These are phyloP conservation scores for Hermetia illucens DNA, from an alignment of 1,140 invertebrate genomes.

Conservation along the genomic window DNA sequence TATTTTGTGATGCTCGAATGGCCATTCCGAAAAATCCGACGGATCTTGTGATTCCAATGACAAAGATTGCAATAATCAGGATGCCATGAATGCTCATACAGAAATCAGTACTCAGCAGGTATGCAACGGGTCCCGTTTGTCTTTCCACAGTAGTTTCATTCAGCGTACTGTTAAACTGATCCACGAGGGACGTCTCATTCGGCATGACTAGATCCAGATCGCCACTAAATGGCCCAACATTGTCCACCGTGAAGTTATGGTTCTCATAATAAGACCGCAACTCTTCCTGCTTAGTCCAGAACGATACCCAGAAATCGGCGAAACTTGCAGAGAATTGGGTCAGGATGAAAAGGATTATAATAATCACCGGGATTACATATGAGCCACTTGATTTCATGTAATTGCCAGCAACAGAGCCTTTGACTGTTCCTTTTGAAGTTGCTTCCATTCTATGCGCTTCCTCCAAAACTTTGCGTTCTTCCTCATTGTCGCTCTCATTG, in stretches of 20 bases:
- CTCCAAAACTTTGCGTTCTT: slow-evolving; percentile 1
- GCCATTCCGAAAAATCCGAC: slow-evolving; percentile 2
- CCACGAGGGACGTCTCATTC: not conserved
- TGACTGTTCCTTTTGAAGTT: slow-evolving; percentile 8
- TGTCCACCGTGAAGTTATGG: not conserved
- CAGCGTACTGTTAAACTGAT: not conserved
- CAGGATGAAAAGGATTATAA: slow-evolving; percentile 29
- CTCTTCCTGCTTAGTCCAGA: slow-evolving; percentile 30
- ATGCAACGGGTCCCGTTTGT: not conserved
- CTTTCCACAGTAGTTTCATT: not conserved
- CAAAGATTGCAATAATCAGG: slow-evolving; percentile 33
- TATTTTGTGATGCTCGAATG: slow-evolving; percentile 3
- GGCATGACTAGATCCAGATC: not conserved
- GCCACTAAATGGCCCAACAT: no score
- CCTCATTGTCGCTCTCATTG: not conserved
- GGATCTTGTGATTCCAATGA: slow-evolving; percentile 18
- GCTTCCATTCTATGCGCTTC: slow-evolving; percentile 4
- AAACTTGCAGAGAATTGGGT: slow-evolving; percentile 34
- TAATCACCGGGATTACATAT: slow-evolving; percentile 22
- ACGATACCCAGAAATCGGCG: slow-evolving; percentile 45
- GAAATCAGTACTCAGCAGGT: slow-evolving; percentile 9
- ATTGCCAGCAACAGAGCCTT: slow-evolving; percentile 8
- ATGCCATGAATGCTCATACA: slow-evolving; percentile 37
- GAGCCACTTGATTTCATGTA: slow-evolving; percentile 20
- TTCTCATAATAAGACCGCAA: not conserved